These are phyloP conservation scores for Liolophura sinensis DNA, from an alignment of 1,140 invertebrate species.

Conservation along the genomic window DNA sequence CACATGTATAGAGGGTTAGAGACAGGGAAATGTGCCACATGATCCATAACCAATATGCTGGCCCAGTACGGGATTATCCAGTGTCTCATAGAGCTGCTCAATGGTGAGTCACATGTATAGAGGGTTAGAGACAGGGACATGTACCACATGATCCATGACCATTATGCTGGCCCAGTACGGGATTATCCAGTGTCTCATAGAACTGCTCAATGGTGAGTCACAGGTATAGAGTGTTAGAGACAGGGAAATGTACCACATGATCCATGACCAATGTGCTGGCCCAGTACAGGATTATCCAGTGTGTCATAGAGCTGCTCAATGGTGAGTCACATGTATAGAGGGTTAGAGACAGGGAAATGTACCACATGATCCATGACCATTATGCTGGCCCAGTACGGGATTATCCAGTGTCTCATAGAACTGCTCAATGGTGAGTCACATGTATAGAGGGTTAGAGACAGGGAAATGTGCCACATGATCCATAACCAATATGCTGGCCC, in stretches of 20 bases:
- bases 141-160: too few species aligned
- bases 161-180: constrained; percentile 79
- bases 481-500: constrained; percentile 78
- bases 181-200: constrained; percentile 79
- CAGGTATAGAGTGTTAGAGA: too few species aligned
- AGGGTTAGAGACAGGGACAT: too few species aligned
- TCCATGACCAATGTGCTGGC: constrained; percentile 80
- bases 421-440: constrained; percentile 70
- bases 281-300: constrained; percentile 76
- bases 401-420: constrained; percentile 80
- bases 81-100: constrained; percentile 80
- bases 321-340: constrained; percentile 61
- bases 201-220: constrained; percentile 77
- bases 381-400: constrained; percentile 79
- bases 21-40: too few species aligned
- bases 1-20: too few species aligned
- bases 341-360: too few species aligned
- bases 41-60: constrained; percentile 76
- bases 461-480: too few species aligned
- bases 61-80: constrained; percentile 79
- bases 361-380: too few species aligned
- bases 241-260: too few species aligned
- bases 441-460: too few species aligned
- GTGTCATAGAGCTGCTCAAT: constrained; percentile 82
- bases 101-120: too few species aligned